phyloP scores from a whole-genome alignment of 2,113 vertebrate species.

The Oophaga pumilio region DNA sequence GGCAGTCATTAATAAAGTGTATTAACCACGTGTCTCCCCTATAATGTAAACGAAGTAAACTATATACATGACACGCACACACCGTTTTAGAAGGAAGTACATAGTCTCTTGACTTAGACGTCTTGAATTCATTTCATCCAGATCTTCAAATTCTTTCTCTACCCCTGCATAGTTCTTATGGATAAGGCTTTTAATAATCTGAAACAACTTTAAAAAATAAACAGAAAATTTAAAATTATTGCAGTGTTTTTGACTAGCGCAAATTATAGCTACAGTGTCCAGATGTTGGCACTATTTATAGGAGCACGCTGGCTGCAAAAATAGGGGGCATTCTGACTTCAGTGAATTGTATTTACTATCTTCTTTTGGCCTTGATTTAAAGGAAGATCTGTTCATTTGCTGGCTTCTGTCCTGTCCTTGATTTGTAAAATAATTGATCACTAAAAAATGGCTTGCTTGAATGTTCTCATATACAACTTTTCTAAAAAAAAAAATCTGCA shows the following conservation, averaged over 20 bases:
- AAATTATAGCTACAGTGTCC: too few relatives aligned
- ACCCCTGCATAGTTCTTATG: constrained; percentile 53
- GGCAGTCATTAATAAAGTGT: background rate
- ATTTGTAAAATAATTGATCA: too few relatives aligned
- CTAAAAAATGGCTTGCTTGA: too few relatives aligned
- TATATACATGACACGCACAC: background rate
- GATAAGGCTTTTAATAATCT: constrained; percentile 61
- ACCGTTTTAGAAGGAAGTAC: constrained; percentile 62
- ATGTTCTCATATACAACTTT: too few relatives aligned
- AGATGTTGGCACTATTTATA: too few relatives aligned
- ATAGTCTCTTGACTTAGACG: constrained; percentile 56
- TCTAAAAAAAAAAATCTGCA: too few relatives aligned
- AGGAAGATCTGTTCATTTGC: too few relatives aligned
- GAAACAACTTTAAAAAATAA: constrained; percentile 57
- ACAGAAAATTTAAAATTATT: background rate
- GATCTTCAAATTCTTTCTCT: constrained; percentile 63
- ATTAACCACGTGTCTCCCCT: background rate
- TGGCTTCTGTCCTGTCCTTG: too few relatives aligned
- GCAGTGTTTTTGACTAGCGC: background rate
- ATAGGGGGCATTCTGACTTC: too few relatives aligned
- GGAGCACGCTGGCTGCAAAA: too few relatives aligned
- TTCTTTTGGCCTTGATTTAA: too few relatives aligned
- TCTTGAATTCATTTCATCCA: constrained; percentile 61
- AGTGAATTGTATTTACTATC: too few relatives aligned
- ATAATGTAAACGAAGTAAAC: background rate